Percentiles rank a stretch among this genome's conserved stretches.
These are phyloP conservation scores for Pomatorhinus ruficollis DNA, from an alignment of 2,113 vertebrate genomes.

Conservation along the genomic window DNA sequence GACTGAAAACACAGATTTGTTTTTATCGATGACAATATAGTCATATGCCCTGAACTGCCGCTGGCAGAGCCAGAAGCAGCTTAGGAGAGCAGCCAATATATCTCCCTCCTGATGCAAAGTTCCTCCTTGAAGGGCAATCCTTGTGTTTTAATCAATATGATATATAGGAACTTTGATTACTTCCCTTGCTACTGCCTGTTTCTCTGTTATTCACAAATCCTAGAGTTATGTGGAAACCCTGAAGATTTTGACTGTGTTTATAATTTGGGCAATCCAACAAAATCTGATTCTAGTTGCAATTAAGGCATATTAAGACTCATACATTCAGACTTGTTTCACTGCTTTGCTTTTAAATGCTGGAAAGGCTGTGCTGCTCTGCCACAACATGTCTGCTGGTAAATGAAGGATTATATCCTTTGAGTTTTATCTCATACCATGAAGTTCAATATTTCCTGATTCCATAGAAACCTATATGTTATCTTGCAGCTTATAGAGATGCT, in stretches of 20 bases:
- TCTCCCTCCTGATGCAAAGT: background rate
- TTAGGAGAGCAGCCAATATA: background rate
- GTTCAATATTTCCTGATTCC: background rate
- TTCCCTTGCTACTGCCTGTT: background rate
- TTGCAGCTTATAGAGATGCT: background rate
- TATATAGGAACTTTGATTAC: background rate
- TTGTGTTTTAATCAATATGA: background rate
- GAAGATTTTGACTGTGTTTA: background rate
- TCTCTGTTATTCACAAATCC: background rate
- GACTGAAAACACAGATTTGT: background rate
- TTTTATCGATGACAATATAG: background rate
- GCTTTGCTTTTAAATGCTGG: background rate
- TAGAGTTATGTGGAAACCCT: background rate
- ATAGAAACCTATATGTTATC: background rate
- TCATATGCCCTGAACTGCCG: fast-evolving
- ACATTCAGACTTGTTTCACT: background rate
- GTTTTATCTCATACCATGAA: background rate
- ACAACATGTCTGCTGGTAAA: background rate
- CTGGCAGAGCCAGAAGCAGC: background rate
- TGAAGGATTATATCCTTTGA: background rate
- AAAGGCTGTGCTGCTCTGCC: background rate
- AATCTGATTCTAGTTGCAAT: background rate
- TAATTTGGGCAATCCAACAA: background rate
- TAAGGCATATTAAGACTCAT: background rate
- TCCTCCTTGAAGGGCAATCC: background rate